Conservation (phyloP, 2,888 invertebrate genomes). For the Phortica magna region DNA sequence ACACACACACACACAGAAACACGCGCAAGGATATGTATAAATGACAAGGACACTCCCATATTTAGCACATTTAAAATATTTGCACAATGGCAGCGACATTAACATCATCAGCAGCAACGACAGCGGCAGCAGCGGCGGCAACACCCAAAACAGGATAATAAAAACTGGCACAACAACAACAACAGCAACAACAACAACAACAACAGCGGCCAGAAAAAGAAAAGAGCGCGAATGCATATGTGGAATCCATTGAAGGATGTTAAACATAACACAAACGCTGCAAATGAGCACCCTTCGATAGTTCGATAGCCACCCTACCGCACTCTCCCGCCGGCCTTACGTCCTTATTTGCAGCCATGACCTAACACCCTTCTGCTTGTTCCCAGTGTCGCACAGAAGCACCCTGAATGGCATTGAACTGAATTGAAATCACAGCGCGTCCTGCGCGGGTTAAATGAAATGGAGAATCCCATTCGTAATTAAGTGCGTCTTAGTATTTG, state of each 20-base stretch:
- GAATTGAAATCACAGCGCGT: constrained; percentile 19
- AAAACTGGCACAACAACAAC: constrained; percentile 29
- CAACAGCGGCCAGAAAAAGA: neutral
- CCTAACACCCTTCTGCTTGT: constrained; percentile 5
- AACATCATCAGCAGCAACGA: neutral
- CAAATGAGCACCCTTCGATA: constrained; percentile 26
- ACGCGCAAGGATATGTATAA: constrained; percentile 61
- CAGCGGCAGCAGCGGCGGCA: neutral
- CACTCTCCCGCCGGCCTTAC: no score
- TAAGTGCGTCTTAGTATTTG: constrained; percentile 52
- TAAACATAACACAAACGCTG: constrained; percentile 8
- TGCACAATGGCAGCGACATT: constrained; percentile 61
- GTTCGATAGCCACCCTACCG: constrained; percentile 38
- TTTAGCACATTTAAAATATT: constrained; percentile 71
- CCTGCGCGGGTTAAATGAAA: constrained; percentile 72
- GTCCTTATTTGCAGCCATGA: constrained; percentile 44
- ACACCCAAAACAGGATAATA: constrained; percentile 22
- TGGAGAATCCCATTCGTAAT: constrained; percentile 75
- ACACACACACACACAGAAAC: constrained; percentile 46
- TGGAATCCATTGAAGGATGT: constrained; percentile 24
- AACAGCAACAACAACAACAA: constrained; percentile 33
- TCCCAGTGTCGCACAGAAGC: constrained; percentile 37
- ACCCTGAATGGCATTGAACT: constrained; percentile 48
- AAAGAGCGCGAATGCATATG: constrained; percentile 24
- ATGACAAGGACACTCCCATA: constrained; percentile 77